These are phyloP conservation scores for Drosophila ananassae DNA, from an alignment of 1,140 invertebrate species.

Conservation along the genomic window DNA sequence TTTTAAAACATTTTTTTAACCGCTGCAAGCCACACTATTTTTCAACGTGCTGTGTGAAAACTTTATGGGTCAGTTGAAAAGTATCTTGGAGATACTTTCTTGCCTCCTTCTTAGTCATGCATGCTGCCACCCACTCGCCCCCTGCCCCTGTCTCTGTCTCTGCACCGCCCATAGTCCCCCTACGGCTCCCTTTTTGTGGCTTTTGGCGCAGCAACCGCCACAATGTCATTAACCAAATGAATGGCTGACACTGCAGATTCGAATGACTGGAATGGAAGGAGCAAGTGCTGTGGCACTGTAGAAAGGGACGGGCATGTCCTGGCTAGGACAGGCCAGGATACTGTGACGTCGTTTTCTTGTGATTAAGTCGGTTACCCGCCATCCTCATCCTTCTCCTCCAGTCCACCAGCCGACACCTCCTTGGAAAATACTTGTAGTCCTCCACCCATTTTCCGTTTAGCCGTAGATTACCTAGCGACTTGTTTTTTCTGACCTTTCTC, in stretches of 20 bases:
- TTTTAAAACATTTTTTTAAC: no score
- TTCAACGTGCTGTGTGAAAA: conserved; percentile 21
- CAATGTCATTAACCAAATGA: conserved; percentile 81
- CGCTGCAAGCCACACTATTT: not conserved
- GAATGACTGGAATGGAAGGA: conserved; percentile 20
- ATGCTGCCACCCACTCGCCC: not conserved
- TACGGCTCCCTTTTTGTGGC: conserved; percentile 28
- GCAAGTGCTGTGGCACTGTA: not conserved
- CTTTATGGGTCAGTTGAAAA: conserved; percentile 65
- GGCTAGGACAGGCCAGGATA: conserved; percentile 4
- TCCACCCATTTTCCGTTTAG: conserved; percentile 26
- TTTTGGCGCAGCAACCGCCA: conserved; percentile 78
- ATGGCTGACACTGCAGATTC: conserved; percentile 80
- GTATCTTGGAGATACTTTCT: conserved; percentile 66
- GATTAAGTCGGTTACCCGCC: conserved; percentile 68
- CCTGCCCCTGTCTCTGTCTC: no score
- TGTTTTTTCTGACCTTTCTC: conserved; percentile 51
- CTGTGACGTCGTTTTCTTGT: conserved; percentile 72
- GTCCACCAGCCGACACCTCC: no score
- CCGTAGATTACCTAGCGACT: conserved; percentile 66
- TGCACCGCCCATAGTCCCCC: not conserved
- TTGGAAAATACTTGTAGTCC: not conserved
- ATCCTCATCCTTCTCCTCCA: not conserved
- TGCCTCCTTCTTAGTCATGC: conserved; percentile 27
- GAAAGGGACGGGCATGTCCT: not conserved